A percentile compares a stretch with the other conserved stretches of the same genome.
These are phyloP conservation scores for Campylomormyrus numenius DNA, from an alignment of 2,113 vertebrate species.

Conservation along the genomic window DNA sequence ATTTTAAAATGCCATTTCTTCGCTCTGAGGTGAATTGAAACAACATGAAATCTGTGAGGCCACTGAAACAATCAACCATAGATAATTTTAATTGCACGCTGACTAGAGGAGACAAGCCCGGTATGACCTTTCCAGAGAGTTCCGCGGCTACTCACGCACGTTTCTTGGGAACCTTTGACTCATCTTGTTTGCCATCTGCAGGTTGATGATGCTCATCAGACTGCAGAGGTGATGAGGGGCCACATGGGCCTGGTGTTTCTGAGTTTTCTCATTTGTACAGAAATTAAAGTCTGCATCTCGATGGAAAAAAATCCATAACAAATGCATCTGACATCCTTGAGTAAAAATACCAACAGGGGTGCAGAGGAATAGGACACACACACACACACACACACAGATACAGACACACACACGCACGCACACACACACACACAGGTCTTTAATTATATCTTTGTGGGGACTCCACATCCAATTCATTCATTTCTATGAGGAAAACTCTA, in stretches of 20 bases:
- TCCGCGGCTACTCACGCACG: not conserved
- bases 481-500: too few species aligned
- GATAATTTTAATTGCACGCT: not conserved
- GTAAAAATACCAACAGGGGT: not conserved
- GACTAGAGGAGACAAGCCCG: not conserved
- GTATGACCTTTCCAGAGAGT: not conserved
- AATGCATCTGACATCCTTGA: not conserved
- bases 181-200: conserved; percentile 9
- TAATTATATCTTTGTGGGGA: too few species aligned
- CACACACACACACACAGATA: not conserved
- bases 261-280: conserved; percentile 4
- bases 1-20: not conserved
- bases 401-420: too few species aligned
- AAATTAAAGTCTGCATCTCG: not conserved
- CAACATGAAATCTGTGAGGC: not conserved
- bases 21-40: not conserved
- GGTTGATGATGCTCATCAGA: conserved; percentile 17
- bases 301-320: not conserved
- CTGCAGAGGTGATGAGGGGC: not conserved
- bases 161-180: not conserved
- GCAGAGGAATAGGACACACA: not conserved
- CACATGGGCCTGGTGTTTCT: not conserved
- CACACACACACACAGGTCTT: too few species aligned
- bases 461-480: too few species aligned
- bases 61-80: not conserved